Evolutionary conservation across 2,888 invertebrate genomes (phyloP), one percentile per base, ranked within the genome.

Genomic region (Myopa testacea): DNA sequence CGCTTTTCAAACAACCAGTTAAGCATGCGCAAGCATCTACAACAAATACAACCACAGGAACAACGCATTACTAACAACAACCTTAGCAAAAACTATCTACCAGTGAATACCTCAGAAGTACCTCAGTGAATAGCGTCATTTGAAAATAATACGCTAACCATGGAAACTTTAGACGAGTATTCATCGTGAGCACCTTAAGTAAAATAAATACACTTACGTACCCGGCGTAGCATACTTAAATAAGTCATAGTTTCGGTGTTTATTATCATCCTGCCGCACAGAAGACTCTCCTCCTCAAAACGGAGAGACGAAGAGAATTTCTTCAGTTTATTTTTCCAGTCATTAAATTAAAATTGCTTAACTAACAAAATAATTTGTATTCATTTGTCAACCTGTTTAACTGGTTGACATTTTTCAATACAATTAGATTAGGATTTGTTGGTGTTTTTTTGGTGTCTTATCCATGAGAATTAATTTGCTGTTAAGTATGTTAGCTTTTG

Each of bases 161-260:
- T 55, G 55, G 70, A 70, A 70, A 70, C 14, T 70, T 37, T 37
- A 70, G 70, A 55, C 70, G 70, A 70, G 16, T 37, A 26, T 70
- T 34, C 14, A 65, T 10, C 65, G 65, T 37, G 65, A 45, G 45
- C 45, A 45, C 34, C 65, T 65, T 65, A 34, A 38, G 65, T 65
- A 38, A 65, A 65, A 34, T 10, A 37, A 38, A 34, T 38, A 38
- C 65, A 8, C 26, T 4, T 26, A 16, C 58, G 52, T 45, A 58
- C 8, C n/a, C n/a, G 8, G 19, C 26, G 10, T 62, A 4, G 16
- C 38, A 4, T 65, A 38, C 65, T 34, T 65, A 65, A 65, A 38
- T 65, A 65, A 65, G 38, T 65, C 38, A 65, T 65, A 37, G 38
- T 8, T 37, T 65, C 38, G 34, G 16, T 26, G 65, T 65, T 65